Percentiles rank a stretch among this genome's conserved stretches.
These are phyloP conservation scores for Acrocephalus scirpaceus DNA, from an alignment of 2,797 vertebrate genomes.

Conservation along the genomic window DNA sequence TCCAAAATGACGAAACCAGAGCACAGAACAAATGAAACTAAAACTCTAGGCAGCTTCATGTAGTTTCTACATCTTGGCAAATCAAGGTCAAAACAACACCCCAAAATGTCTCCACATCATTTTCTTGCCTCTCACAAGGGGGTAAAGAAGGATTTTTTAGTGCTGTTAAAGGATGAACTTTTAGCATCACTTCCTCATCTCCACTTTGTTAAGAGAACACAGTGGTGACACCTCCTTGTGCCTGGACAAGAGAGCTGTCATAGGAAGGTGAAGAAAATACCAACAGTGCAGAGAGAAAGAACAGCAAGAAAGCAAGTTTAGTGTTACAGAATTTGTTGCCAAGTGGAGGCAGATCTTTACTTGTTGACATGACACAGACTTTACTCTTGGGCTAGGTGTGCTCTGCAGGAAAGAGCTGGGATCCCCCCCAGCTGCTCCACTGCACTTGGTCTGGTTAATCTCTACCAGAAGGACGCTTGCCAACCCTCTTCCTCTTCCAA, in stretches of 20 bases:
- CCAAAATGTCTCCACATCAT: background rate
- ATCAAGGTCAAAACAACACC: background rate
- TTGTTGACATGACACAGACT: conserved; percentile 52
- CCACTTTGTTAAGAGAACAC: background rate
- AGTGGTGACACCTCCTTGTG: background rate
- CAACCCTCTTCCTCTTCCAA: conserved; percentile 23
- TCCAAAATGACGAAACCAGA: conserved; percentile 6
- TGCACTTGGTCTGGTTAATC: conserved; percentile 47
- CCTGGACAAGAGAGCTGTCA: background rate
- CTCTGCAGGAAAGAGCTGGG: background rate
- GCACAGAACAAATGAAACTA: conserved; percentile 8
- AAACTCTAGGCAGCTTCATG: background rate
- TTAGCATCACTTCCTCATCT: background rate
- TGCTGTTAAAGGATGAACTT: background rate
- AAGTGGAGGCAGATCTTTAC: conserved; percentile 40
- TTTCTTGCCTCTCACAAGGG: background rate
- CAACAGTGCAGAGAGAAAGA: conserved; percentile 16
- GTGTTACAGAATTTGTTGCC: background rate
- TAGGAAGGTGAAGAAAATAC: conserved; percentile 4
- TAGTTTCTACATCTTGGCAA: background rate
- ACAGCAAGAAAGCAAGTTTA: conserved; percentile 17
- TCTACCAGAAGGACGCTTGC: conserved; percentile 37
- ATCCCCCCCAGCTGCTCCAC: conserved; percentile 60
- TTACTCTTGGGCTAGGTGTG: conserved; percentile 55
- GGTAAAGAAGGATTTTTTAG: background rate